Base-by-base conservation (phyloP, 2,113 vertebrate genomes). In the Rhabdomys dilectus region DNA sequence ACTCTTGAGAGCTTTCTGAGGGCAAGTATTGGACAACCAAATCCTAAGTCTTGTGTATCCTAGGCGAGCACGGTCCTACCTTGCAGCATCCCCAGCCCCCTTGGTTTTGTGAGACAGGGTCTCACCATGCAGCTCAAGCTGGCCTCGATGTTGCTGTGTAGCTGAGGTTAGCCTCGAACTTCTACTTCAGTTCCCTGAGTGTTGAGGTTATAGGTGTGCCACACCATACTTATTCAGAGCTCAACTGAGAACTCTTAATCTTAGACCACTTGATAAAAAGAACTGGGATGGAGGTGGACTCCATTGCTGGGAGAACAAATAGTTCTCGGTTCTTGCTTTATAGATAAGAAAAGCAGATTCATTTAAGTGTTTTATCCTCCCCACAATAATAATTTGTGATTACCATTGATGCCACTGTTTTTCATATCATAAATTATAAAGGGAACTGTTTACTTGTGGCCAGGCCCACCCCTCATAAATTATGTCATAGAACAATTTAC, bases 321-420 rank as follows among this genome's bases (percentile, higher is more conserved):
- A 16, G 76, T 64, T 89, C 22, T 24, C n/a, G 51, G 7, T 76
- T 84, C 51, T 77, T 86, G 36, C 42, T 88, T 85, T 85, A 51
- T 7, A 86, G 3, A 39, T 45, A 53, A 90, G 77, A 88, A 93
- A 92, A n/a, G 66, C 31, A 90, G 42, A 80, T 90, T 93, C 42
- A 21, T 75, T 81, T 88, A 82, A 68, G 45, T 1, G 86, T 89
- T 76, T 70, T 90, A 81, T 24, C 12, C 31, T 11, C n/a, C 26
- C 36, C 58, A 39, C 34, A 84, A 48, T 45, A 51, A 53, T 93
- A 80, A 66, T 81, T 92, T 72, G 64, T 48, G 73, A 24, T 77
- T 36, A 64, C 2, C 64, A 16, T 4, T 24, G 22, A 77, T 12
- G 48, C 77, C 53, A 8, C 78, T 58, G 26, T n/a, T 96, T 53